Base-by-base conservation (phyloP, 2,113 vertebrate species). In the Corythornis madagascariensis region DNA sequence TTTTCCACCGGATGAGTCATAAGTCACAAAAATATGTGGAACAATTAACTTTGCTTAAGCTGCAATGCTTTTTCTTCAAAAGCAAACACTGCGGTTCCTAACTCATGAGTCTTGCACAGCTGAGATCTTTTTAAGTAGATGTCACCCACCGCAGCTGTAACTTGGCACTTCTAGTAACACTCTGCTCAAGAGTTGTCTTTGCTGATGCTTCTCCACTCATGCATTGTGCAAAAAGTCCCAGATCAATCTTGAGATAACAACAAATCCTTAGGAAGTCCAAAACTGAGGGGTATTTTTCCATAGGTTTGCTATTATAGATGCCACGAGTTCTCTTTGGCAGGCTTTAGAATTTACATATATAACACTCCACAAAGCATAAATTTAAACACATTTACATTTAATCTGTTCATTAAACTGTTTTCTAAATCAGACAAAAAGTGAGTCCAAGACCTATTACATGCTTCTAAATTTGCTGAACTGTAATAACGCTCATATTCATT, bases 1-100 rank as follows among this genome's bases (percentile, higher is more conserved):
- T 35, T 87, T 76, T 48, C 63, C 70, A 25, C 35, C 3, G 2
- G 48, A 52, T 16, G 43, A 74, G 26, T 71, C 67, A 9, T 12
- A 6, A 92, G 26, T 60, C 83, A 90, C 72, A 83, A 16, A 89
- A 82, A 43, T n/a, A 90, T 13, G 55, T 69, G 55, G 64, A 95
- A 87, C 55, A 73, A 85, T 66, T 82, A 78, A 87, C 40, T 86
- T 59, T 8, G 12, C 52, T 90, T 53, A 52, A 78, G 69, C 73
- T 71, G 69, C 33, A 69, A 35, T 0, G 74, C 8, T 74, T 89
- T 70, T 94, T 90, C 93, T 90, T 93, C 86, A 93, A 90, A 88
- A 92, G 78, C 57, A 78, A 84, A 75, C 50, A 17, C 40, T 35
- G 47, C 31, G 25, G 52, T 85, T 90, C 81, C 74, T 59, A 70